Evolutionary conservation across 2,797 vertebrate species (phyloP), one percentile per base, ranked within the genome.

Genomic region (Melanotaenia boesemani): DNA sequence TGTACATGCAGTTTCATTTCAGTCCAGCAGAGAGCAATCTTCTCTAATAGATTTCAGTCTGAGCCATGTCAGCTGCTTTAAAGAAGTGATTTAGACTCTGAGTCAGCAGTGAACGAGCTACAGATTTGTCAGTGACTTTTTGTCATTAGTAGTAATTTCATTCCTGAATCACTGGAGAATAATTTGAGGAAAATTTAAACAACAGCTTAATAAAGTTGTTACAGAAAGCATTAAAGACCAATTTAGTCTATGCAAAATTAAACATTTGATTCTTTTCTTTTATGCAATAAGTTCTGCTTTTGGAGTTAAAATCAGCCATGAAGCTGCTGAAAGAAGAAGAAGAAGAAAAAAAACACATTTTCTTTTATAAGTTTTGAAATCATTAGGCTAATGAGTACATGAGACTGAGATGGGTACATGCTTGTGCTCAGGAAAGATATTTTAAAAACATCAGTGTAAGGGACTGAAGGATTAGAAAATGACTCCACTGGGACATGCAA

Each of bases 1-100:
- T 67, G 13, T 52, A n/a, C 32, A n/a, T 87, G 85, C 74, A 87
- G 44, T 86, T 79, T 30, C 28, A 65, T 64, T 75, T 74, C 2
- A 15, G 34, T 54, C 88, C 91, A 92, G 86, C 85, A 92, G 90
- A 84, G 83, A 46, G 90, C 77, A 84, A 59, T 83, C 67, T 88
- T 82, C 80, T 70, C 66, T 88, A 70, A 63, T 16, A 52, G 63
- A 86, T 81, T 44, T 54, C 48, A 60, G 44, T 63, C 52, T 72
- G 56, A 81, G 63, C 65, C 62, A 36, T 72, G 28, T 6, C 6
- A 68, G 55, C 50, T 68, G 72, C 72, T 78, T 55, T 34, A 22
- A 66, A 28, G 63, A 79, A 75, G 68, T 68, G 70, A 79, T 65
- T 52, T 70, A 52, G 57, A 24, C 52, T 72, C 85, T 83, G 74